These are phyloP conservation scores for Parnassius apollo DNA, from an alignment of 2,888 invertebrate species.

Conservation along the genomic window DNA sequence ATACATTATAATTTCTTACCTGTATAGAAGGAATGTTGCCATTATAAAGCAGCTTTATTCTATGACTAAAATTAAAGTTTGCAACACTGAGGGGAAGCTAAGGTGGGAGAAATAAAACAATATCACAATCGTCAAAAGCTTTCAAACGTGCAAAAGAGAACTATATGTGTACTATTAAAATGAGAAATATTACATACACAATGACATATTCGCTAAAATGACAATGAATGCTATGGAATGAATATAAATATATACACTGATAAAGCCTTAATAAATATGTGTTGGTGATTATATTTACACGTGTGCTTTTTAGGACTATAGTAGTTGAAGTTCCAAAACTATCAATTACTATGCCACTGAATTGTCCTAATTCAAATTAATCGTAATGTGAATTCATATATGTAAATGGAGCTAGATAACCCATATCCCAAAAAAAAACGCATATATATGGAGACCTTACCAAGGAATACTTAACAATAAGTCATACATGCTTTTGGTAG, in stretches of 20 bases:
- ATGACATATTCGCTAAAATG: constrained; percentile 4
- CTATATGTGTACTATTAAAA: constrained; percentile 6
- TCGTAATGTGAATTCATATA: constrained; percentile 5
- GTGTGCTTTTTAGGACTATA: too few relatives aligned
- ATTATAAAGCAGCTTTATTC: constrained; percentile 47
- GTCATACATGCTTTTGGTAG: constrained; percentile 72
- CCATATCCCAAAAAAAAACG: constrained; percentile 44
- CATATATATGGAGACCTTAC: neutral
- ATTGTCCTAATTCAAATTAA: constrained; percentile 5
- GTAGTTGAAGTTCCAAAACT: neutral
- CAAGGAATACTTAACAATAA: constrained; percentile 35
- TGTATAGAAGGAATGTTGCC: constrained; percentile 50
- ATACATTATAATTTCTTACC: constrained; percentile 53
- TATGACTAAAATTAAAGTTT: constrained; percentile 42
- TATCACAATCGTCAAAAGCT: constrained; percentile 81
- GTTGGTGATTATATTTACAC: too few relatives aligned
- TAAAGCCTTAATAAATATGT: neutral
- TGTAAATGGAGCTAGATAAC: constrained; percentile 22
- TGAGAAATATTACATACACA: constrained; percentile 4
- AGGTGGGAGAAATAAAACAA: constrained; percentile 69
- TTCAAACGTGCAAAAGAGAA: constrained; percentile 74
- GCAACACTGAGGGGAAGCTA: constrained; percentile 53
- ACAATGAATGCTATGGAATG: constrained; percentile 10
- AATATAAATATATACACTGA: constrained; percentile 4
- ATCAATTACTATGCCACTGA: constrained; percentile 1